Percentiles rank a stretch among this genome's conserved stretches.
Evolutionary conservation across 2,113 vertebrate species (phyloP).

Genomic region (Chascanopsetta lugubris): DNA sequence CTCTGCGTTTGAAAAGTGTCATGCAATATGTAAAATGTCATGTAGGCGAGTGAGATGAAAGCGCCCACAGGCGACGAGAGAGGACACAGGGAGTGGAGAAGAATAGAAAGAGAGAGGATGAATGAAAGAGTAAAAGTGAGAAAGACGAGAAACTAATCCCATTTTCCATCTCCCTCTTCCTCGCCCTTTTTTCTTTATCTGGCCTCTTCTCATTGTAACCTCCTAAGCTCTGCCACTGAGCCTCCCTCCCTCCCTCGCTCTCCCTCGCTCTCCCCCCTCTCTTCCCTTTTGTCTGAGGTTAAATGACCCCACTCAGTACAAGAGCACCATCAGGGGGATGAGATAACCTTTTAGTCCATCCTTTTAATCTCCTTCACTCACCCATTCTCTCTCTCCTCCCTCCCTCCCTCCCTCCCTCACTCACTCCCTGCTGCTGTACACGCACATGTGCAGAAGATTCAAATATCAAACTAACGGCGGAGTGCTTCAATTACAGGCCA

Average conservation of each 20-base stretch:
- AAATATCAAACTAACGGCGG: conserved; percentile 37
- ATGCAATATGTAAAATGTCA: neutral
- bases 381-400: conserved; percentile 21
- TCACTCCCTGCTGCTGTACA: neutral
- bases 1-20: neutral
- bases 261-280: neutral
- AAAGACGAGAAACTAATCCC: conserved; percentile 24
- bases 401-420: neutral
- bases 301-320: conserved; percentile 55
- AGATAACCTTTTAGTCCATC: conserved; percentile 58
- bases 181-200: conserved; percentile 36
- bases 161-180: conserved; percentile 37
- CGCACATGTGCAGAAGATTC: conserved; percentile 13
- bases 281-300: conserved; percentile 46
- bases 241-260: conserved; percentile 3
- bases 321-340: conserved; percentile 43
- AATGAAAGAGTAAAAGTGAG: conserved; percentile 22
- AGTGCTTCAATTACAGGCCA: conserved; percentile 27
- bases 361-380: conserved; percentile 52
- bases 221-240: conserved; percentile 10
- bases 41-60: conserved; percentile 1
- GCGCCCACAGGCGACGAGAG: neutral
- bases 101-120: neutral
- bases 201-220: conserved; percentile 14
- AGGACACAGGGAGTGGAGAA: conserved; percentile 1